Percentiles rank a stretch among this genome's conserved stretches.
Evolutionary conservation across 2,888 invertebrate species (phyloP).

Genomic region (Alloscopus bannaensis): DNA sequence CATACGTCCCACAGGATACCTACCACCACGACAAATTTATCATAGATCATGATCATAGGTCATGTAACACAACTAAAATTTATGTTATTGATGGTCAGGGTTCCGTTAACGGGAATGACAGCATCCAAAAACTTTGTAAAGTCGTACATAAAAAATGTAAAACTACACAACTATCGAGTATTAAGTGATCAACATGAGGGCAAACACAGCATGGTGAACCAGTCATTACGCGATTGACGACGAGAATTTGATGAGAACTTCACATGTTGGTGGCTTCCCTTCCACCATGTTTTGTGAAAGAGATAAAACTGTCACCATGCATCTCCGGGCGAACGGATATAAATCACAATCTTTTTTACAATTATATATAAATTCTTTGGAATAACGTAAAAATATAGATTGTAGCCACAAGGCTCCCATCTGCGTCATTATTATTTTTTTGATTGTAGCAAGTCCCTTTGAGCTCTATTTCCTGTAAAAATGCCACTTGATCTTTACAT

Average conservation of each 20-base stretch:
- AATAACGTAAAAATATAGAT: no score
- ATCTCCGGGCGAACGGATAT: no score
- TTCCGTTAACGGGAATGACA: conserved; percentile 42
- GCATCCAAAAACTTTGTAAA: neutral
- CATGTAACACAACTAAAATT: conserved; percentile 27
- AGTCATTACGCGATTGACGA: neutral
- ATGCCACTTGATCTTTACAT: no score
- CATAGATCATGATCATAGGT: conserved; percentile 44
- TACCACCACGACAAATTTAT: conserved; percentile 60
- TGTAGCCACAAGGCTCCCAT: no score
- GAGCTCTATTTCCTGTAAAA: no score
- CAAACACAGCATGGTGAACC: conserved; percentile 4
- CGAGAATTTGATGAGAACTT: conserved; percentile 46
- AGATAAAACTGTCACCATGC: conserved; percentile 34
- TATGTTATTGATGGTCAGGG: conserved; percentile 62
- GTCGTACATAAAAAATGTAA: neutral
- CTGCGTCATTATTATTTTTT: no score
- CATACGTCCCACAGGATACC: conserved; percentile 20
- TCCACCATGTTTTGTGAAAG: conserved; percentile 10
- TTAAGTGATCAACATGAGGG: conserved; percentile 31
- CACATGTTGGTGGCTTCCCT: conserved; percentile 32
- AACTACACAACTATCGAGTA: neutral
- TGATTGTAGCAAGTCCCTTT: no score
- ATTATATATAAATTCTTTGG: no score
- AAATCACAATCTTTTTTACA: no score